A percentile compares a stretch with the other conserved stretches of the same genome.
Conservation (phyloP, 2,888 invertebrate species). For the Apomyelois bistriatella region DNA sequence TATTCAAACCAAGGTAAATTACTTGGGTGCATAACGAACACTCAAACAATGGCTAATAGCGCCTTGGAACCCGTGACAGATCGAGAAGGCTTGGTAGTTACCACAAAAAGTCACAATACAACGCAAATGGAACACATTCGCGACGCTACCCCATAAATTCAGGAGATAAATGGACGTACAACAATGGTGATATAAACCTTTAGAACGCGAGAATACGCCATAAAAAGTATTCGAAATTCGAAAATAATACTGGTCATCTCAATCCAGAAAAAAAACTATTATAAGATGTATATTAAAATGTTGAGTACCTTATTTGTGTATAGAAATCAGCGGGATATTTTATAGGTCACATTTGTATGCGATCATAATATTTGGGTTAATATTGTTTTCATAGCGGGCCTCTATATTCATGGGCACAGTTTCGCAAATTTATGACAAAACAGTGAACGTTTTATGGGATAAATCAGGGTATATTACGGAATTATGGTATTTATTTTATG, state of each 20-base stretch:
- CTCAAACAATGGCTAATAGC: conserved; percentile 60
- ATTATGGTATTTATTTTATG: conserved; percentile 9
- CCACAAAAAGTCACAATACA: conserved; percentile 43
- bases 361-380: conserved; percentile 39
- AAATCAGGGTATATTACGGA: conserved; percentile 11
- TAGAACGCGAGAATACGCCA: conserved; percentile 62
- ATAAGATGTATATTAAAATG: conserved; percentile 40
- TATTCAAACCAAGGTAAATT: conserved; percentile 64
- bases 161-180: conserved; percentile 73
- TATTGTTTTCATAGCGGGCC: conserved; percentile 32
- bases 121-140: conserved; percentile 67
- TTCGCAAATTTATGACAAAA: conserved; percentile 32
- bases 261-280: neutral
- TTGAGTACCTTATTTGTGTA: conserved; percentile 15
- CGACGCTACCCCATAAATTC: conserved; percentile 73
- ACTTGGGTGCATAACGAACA: conserved; percentile 55
- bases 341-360: conserved; percentile 34
- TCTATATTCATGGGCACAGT: conserved; percentile 22
- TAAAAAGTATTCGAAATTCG: conserved; percentile 49
- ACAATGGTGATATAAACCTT: conserved; percentile 76
- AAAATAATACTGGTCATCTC: conserved; percentile 1
- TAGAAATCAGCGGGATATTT: conserved; percentile 26
- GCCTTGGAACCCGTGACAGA: conserved; percentile 60
- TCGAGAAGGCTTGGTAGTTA: conserved; percentile 44
- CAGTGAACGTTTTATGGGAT: conserved; percentile 18